A percentile compares a stretch with the other conserved stretches of the same genome.
phyloP scores from a whole-genome alignment of 2,888 invertebrate genomes.

The Crossocerus cetratus region DNA sequence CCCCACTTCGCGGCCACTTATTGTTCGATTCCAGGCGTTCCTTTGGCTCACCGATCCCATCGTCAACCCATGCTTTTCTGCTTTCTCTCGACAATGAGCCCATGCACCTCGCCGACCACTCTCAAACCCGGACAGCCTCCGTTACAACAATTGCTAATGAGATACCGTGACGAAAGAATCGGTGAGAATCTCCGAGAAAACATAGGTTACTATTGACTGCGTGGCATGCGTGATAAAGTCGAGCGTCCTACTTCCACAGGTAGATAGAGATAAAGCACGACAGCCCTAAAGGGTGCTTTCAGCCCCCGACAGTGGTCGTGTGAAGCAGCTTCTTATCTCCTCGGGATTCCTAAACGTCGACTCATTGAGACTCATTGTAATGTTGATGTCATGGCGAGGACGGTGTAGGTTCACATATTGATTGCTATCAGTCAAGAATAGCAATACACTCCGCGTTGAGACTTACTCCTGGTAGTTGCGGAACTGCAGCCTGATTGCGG shows the following conservation, averaged over 20 bases:
- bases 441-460: slow-evolving; percentile 3
- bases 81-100: too few relatives aligned
- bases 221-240: not conserved
- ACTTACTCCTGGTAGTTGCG: not conserved
- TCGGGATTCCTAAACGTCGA: slow-evolving; percentile 55
- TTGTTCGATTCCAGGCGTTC: slow-evolving; percentile 23
- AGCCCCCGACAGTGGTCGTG: not conserved
- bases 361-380: slow-evolving; percentile 52
- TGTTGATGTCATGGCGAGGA: slow-evolving; percentile 52
- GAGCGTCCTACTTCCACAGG: slow-evolving; percentile 9
- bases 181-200: not conserved
- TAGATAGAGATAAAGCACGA: slow-evolving; percentile 32
- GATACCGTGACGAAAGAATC: not conserved
- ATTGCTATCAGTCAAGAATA: slow-evolving; percentile 33
- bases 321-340: slow-evolving; percentile 33
- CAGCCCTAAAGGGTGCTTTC: slow-evolving; percentile 14
- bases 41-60: not conserved
- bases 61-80: too few relatives aligned
- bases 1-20: slow-evolving; percentile 16
- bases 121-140: too few relatives aligned
- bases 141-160: too few relatives aligned
- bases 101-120: too few relatives aligned
- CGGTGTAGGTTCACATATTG: slow-evolving; percentile 35
- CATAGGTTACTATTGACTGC: not conserved
- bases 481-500: not conserved